These are phyloP conservation scores for Pithys albifrons DNA, from an alignment of 2,113 vertebrate genomes.

Conservation along the genomic window DNA sequence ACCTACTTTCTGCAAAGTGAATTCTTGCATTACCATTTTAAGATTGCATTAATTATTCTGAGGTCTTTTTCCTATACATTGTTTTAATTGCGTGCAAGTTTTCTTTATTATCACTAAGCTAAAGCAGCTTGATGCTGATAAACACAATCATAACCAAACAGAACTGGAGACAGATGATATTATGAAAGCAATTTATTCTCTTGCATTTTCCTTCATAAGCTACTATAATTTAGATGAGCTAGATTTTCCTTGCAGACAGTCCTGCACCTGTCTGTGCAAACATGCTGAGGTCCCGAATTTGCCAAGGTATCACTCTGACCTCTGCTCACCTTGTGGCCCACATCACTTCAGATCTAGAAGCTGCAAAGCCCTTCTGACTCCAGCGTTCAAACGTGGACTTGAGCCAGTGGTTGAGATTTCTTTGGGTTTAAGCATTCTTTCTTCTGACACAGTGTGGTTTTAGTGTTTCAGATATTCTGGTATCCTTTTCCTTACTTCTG, in stretches of 20 bases:
- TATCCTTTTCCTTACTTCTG: not conserved
- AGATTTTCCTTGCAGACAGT: not conserved
- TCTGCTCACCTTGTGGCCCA: not conserved
- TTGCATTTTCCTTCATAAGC: not conserved
- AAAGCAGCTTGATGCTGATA: not conserved
- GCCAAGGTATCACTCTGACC: not conserved
- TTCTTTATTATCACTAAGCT: not conserved
- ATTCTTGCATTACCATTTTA: not conserved
- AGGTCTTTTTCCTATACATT: not conserved
- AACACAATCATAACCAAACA: not conserved
- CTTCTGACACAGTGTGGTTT: not conserved
- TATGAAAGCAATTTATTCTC: not conserved
- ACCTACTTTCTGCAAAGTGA: not conserved
- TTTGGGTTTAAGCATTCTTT: not conserved
- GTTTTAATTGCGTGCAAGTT: not conserved
- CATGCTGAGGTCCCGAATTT: not conserved
- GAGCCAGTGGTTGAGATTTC: rapidly evolving
- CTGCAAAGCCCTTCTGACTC: not conserved
- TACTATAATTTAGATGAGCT: not conserved
- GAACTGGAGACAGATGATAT: not conserved
- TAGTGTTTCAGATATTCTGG: not conserved
- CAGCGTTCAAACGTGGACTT: rapidly evolving
- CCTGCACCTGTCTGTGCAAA: not conserved
- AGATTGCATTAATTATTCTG: not conserved
- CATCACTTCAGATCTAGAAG: rapidly evolving